A percentile compares a stretch with the other conserved stretches of the same genome.
Evolutionary conservation across 2,113 vertebrate genomes (phyloP).

Genomic region (Elgaria multicarinata): DNA sequence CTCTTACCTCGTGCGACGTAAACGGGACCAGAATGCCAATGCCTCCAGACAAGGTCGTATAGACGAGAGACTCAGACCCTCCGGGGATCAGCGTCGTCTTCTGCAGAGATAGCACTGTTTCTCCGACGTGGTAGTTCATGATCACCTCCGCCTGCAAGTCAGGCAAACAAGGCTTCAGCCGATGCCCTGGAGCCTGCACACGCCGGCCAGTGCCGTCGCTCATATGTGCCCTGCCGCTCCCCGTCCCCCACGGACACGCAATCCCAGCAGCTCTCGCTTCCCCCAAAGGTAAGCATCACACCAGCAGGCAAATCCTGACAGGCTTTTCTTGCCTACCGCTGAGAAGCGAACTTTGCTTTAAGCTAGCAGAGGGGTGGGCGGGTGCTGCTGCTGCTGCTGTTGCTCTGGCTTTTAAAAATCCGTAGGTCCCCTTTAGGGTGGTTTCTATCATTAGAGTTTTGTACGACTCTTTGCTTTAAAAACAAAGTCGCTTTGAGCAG

Average conservation of each 20-base stretch:
- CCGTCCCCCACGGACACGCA: neutral
- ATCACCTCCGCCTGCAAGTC: conserved; percentile 91
- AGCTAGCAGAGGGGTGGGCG: neutral
- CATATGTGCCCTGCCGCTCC: no score
- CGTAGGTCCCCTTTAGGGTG: no score
- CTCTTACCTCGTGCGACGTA: conserved; percentile 93
- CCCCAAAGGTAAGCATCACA: neutral
- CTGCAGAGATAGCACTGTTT: conserved; percentile 94
- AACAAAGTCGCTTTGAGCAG: neutral
- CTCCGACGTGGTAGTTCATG: conserved; percentile 96
- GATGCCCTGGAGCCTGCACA: neutral
- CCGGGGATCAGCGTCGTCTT: conserved; percentile 97
- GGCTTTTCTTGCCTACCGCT: neutral
- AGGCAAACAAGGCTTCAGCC: neutral
- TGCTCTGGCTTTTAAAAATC: neutral
- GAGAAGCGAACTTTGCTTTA: neutral
- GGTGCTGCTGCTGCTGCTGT: no score
- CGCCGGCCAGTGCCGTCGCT: neutral
- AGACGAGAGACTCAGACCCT: conserved; percentile 96
- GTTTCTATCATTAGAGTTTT: neutral
- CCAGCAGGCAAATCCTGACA: neutral
- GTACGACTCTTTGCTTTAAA: neutral
- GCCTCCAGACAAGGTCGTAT: conserved; percentile 94
- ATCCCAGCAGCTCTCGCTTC: neutral
- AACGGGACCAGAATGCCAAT: conserved; percentile 98